Percentiles rank a stretch among this genome's conserved stretches.
Conservation (phyloP, 2,888 invertebrate species). For the Synanthedon vespiformis region DNA sequence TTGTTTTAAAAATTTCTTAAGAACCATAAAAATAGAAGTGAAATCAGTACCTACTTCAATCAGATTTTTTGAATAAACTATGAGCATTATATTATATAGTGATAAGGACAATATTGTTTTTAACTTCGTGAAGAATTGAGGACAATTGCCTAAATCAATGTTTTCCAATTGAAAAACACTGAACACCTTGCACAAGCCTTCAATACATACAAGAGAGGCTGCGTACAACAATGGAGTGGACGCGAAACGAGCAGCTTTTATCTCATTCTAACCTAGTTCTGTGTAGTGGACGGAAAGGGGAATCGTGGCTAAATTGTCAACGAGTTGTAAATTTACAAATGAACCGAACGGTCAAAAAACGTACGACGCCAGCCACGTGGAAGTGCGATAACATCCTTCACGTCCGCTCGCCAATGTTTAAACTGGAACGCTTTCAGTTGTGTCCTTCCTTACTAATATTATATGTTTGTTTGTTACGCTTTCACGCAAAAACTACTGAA, state of each 20-base stretch:
- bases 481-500: too few species aligned
- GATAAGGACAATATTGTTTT: too few species aligned
- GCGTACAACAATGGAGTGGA: slow-evolving; percentile 32
- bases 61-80: too few species aligned
- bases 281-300: slow-evolving; percentile 18
- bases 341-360: slow-evolving; percentile 20
- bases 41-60: too few species aligned
- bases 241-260: slow-evolving; percentile 37
- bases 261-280: slow-evolving; percentile 48
- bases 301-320: slow-evolving; percentile 33
- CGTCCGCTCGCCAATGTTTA: slow-evolving; percentile 4
- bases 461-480: too few species aligned
- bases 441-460: neutral
- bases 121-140: too few species aligned
- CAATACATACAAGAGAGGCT: slow-evolving; percentile 22
- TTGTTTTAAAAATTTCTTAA: too few species aligned
- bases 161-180: neutral
- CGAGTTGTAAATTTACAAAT: slow-evolving; percentile 30
- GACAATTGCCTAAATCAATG: too few species aligned
- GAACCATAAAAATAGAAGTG: too few species aligned
- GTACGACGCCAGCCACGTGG: slow-evolving; percentile 14
- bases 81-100: too few species aligned
- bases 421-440: slow-evolving; percentile 1
- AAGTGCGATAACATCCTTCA: slow-evolving; percentile 14
- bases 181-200: neutral